Evolutionary conservation across 2,113 vertebrate genomes (phyloP).

Genomic region (Laticauda colubrina): DNA sequence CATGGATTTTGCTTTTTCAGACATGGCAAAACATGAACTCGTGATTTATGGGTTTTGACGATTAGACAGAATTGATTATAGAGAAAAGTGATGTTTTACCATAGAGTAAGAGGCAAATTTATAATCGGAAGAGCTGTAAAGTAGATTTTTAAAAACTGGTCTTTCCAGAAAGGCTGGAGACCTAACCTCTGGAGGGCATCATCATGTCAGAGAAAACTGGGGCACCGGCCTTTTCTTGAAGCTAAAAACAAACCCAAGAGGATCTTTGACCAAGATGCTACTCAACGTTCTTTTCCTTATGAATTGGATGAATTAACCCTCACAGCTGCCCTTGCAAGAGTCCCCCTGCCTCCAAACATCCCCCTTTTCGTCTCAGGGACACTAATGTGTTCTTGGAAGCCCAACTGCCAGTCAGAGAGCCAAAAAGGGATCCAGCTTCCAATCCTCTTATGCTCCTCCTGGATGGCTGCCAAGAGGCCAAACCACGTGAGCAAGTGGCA

Average conservation of each 20-base stretch:
- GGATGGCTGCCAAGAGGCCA: background rate
- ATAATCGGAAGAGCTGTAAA: background rate
- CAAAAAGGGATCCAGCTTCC: background rate
- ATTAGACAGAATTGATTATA: background rate
- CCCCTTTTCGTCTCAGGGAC: background rate
- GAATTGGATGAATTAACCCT: background rate
- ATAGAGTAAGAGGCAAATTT: background rate
- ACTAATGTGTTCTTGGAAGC: background rate
- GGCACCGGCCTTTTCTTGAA: background rate
- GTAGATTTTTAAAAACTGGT: background rate
- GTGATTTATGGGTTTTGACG: background rate
- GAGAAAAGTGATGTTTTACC: background rate
- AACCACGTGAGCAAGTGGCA: accelerated
- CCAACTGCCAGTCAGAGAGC: background rate
- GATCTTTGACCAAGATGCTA: no score
- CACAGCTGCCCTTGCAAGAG: no score
- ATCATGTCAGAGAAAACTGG: background rate
- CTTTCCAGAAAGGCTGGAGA: background rate
- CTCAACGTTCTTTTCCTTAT: background rate
- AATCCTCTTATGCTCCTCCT: background rate
- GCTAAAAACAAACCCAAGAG: background rate
- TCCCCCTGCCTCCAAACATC: background rate
- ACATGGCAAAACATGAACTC: background rate
- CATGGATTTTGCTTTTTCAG: background rate
- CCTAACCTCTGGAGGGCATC: background rate